phyloP scores from a whole-genome alignment of 2,888 invertebrate genomes.

The Chelonus formosanus region DNA sequence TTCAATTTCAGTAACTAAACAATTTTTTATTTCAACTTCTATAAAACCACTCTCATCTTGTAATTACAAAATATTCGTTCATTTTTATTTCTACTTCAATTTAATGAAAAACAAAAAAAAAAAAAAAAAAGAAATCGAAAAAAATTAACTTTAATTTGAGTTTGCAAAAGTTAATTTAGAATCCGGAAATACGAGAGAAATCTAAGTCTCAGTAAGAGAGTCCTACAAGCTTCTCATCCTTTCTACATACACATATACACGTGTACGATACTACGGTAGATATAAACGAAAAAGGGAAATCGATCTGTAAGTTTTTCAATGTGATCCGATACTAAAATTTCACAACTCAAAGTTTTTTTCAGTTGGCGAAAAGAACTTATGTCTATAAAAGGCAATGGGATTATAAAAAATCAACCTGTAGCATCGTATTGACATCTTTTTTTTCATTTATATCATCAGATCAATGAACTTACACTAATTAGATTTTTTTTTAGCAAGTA shows the following conservation, averaged over 20 bases:
- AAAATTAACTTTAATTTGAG: slow-evolving; percentile 13
- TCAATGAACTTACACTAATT: no score
- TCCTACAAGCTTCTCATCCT: slow-evolving; percentile 8
- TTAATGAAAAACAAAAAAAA: not conserved
- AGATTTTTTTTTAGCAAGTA: no score
- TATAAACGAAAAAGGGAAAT: slow-evolving; percentile 16
- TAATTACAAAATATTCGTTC: slow-evolving; percentile 9
- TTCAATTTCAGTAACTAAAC: not conserved
- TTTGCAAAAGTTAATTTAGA: slow-evolving; percentile 27
- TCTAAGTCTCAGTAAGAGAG: not conserved
- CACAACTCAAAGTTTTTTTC: slow-evolving; percentile 20
- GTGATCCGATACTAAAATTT: slow-evolving; percentile 32
- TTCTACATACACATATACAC: not conserved
- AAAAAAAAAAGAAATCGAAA: slow-evolving; percentile 13
- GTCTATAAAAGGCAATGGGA: not conserved
- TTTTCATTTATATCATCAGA: no score
- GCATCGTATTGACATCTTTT: no score
- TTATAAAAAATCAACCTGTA: no score
- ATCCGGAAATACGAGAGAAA: slow-evolving; percentile 27
- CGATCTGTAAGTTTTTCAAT: slow-evolving; percentile 32
- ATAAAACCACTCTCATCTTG: slow-evolving; percentile 4
- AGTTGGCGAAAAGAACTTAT: slow-evolving; percentile 7
- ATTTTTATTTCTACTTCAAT: slow-evolving; percentile 4
- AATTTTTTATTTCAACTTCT: not conserved
- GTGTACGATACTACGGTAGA: not conserved